A percentile compares a stretch with the other conserved stretches of the same genome.
Evolutionary conservation across 92 coral and sea anemone species (phyloP).

Genomic region (Epizoanthus illoricatus): DNA sequence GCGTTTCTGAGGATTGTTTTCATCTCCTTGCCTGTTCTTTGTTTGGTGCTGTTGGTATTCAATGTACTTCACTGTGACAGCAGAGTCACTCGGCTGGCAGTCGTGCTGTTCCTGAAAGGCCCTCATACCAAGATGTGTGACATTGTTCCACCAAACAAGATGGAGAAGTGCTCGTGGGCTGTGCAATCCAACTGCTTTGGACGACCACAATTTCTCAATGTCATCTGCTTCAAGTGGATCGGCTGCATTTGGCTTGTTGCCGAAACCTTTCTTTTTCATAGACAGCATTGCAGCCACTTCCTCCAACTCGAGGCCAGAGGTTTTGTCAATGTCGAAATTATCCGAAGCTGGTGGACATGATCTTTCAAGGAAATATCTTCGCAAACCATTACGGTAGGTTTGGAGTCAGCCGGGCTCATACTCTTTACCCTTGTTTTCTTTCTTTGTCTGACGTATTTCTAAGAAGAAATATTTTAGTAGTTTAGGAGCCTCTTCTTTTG

Average conservation of each 20-base stretch:
- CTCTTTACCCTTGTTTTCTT: constrained; percentile 52
- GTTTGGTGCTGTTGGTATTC: not conserved
- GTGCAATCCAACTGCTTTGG: not conserved
- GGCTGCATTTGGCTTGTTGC: too few species aligned
- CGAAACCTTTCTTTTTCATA: constrained; percentile 20
- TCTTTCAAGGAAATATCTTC: constrained; percentile 54
- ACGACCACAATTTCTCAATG: too few species aligned
- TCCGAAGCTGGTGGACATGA: constrained; percentile 65
- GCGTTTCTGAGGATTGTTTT: not conserved
- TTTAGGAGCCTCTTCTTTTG: constrained; percentile 46
- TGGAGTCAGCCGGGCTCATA: constrained; percentile 55
- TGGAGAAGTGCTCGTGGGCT: constrained; percentile 7
- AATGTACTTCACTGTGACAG: not conserved
- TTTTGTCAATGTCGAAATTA: constrained; percentile 55
- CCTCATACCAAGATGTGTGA: constrained; percentile 35
- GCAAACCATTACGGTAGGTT: constrained; percentile 54
- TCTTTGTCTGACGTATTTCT: constrained; percentile 52
- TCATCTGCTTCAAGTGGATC: too few species aligned
- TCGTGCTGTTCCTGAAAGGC: constrained; percentile 35
- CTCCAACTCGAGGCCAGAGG: constrained; percentile 43
- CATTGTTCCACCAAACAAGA: constrained; percentile 47
- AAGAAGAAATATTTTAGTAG: constrained; percentile 60
- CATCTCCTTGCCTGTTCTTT: constrained; percentile 4
- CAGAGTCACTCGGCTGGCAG: constrained; percentile 12
- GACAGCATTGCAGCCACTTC: constrained; percentile 53